Percentiles rank a stretch among this genome's conserved stretches.
phyloP scores from a whole-genome alignment of 2,113 vertebrate species.

The Paedocypris sp. region DNA sequence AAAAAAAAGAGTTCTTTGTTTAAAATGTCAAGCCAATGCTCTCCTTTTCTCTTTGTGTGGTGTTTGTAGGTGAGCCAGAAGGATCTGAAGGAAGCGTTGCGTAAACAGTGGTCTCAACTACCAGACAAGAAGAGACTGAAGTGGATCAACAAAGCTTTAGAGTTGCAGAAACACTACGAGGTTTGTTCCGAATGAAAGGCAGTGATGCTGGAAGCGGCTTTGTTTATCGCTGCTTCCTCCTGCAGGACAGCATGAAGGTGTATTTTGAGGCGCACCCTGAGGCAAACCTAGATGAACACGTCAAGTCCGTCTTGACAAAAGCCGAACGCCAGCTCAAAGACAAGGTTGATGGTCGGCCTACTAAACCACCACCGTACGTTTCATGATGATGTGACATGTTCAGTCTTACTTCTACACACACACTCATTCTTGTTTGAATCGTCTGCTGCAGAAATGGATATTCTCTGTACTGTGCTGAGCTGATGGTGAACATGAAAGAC shows the following conservation, averaged over 20 bases:
- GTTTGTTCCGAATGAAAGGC: constrained; percentile 6
- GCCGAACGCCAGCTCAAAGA: constrained; percentile 69
- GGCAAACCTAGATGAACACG: constrained; percentile 52
- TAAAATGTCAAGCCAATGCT: no score
- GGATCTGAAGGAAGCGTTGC: constrained; percentile 66
- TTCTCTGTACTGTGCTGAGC: constrained; percentile 67
- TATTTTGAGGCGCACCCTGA: constrained; percentile 64
- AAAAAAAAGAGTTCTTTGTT: not conserved
- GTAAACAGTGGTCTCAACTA: constrained; percentile 68
- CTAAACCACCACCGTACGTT: constrained; percentile 65
- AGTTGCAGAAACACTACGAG: constrained; percentile 68
- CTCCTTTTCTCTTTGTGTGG: no score
- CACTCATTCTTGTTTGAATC: not conserved
- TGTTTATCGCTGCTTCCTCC: not conserved
- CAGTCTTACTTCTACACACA: not conserved
- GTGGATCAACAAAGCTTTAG: constrained; percentile 73
- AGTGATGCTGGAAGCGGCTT: not conserved
- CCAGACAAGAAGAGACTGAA: constrained; percentile 66
- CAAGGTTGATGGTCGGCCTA: constrained; percentile 68
- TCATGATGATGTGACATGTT: no score
- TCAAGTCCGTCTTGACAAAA: constrained; percentile 68
- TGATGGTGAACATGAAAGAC: constrained; percentile 75
- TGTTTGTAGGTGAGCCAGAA: constrained; percentile 60
- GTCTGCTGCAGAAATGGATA: constrained; percentile 56
- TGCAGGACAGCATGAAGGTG: constrained; percentile 54